These are phyloP conservation scores for Tenthredo livida DNA, from an alignment of 2,888 invertebrate genomes.

Conservation along the genomic window DNA sequence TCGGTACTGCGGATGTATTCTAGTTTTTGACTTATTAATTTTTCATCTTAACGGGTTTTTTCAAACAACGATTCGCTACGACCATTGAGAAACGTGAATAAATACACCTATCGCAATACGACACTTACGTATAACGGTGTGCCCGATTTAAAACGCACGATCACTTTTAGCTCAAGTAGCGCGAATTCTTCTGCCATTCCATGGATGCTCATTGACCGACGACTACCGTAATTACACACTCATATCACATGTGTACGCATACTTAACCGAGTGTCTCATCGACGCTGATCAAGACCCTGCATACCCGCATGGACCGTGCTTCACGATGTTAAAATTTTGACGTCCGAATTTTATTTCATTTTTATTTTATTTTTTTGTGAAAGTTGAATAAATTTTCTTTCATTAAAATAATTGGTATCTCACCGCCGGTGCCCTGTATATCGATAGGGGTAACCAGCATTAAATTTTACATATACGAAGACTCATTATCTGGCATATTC, in stretches of 20 bases:
- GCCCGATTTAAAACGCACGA: constrained; percentile 37
- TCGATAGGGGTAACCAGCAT: constrained; percentile 5
- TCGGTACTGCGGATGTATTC: not conserved
- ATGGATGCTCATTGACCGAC: constrained; percentile 33
- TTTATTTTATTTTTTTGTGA: not conserved
- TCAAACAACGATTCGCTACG: not conserved
- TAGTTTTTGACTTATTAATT: not conserved
- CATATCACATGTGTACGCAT: not conserved
- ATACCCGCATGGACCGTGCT: constrained; percentile 18
- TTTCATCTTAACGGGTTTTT: not conserved
- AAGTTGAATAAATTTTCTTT: constrained; percentile 43
- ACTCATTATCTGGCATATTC: not conserved
- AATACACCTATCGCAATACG: constrained; percentile 9
- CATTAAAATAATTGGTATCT: constrained; percentile 28
- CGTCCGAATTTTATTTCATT: constrained; percentile 24
- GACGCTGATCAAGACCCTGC: not conserved
- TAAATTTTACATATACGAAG: not conserved
- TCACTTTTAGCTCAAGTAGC: constrained; percentile 44
- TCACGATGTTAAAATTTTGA: constrained; percentile 29
- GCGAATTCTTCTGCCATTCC: constrained; percentile 36
- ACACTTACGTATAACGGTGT: constrained; percentile 23
- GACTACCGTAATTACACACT: constrained; percentile 34
- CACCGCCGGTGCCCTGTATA: constrained; percentile 3
- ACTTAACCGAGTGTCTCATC: not conserved
- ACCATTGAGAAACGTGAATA: not conserved